Evolutionary conservation across 1,140 invertebrate genomes (phyloP).

Genomic region (Apis laboriosa): DNA sequence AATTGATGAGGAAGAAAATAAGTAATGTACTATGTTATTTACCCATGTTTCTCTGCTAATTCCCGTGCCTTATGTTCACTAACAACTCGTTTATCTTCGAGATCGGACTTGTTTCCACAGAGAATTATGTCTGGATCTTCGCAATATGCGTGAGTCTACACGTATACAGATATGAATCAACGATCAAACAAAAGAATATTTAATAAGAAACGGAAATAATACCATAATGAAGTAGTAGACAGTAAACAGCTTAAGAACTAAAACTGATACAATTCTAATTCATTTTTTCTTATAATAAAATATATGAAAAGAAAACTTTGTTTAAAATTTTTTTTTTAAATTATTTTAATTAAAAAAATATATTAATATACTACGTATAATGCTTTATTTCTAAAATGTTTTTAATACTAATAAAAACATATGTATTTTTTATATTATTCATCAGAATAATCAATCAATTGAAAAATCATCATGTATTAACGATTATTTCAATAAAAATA

Average conservation of each 20-base stretch:
- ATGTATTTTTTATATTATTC: no score
- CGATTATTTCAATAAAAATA: not conserved
- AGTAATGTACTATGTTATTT: slow-evolving; percentile 52
- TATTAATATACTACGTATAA: not conserved
- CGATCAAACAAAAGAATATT: slow-evolving; percentile 21
- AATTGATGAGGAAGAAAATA: not conserved
- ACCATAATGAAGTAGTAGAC: not conserved
- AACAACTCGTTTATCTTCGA: slow-evolving; percentile 90
- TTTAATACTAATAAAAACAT: not conserved
- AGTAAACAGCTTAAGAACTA: not conserved
- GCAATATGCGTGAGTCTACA: slow-evolving; percentile 94
- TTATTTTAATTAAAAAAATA: not conserved
- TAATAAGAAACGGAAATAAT: not conserved
- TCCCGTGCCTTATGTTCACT: slow-evolving; percentile 90
- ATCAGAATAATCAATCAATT: no score
- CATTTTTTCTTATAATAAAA: not conserved
- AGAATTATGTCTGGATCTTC: slow-evolving; percentile 97
- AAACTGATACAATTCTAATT: not conserved
- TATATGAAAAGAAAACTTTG: no score
- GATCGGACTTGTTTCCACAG: slow-evolving; percentile 96
- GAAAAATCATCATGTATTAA: not conserved
- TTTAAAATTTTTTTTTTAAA: not conserved
- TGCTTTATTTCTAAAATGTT: not conserved
- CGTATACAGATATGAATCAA: slow-evolving; percentile 59
- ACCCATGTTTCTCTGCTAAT: slow-evolving; percentile 91